Conservation (phyloP, 2,113 vertebrate species). For the Nothocercus julius region DNA sequence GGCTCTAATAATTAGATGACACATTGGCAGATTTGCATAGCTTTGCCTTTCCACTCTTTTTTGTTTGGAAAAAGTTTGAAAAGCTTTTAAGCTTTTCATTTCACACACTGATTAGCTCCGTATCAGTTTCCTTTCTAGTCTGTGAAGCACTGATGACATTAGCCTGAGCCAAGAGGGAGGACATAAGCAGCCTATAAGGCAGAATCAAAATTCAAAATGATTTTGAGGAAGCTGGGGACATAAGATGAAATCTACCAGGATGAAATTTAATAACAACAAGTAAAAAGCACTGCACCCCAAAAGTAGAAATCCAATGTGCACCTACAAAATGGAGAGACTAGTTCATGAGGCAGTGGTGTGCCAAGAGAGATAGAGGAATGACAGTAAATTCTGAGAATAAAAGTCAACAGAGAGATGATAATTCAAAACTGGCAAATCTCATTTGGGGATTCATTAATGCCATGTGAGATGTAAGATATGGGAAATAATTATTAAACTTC, state of each 20-base stretch:
- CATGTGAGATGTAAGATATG: neutral
- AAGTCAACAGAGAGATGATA: slow-evolving; percentile 4
- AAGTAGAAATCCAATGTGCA: slow-evolving; percentile 11
- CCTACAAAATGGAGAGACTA: slow-evolving; percentile 27
- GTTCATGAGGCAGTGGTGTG: neutral
- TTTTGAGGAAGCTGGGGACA: slow-evolving; percentile 32
- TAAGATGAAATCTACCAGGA: slow-evolving; percentile 36
- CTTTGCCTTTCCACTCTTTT: neutral
- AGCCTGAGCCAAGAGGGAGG: neutral
- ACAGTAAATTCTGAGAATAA: neutral
- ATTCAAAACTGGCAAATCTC: slow-evolving; percentile 5
- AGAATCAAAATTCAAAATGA: slow-evolving; percentile 37
- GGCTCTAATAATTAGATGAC: neutral
- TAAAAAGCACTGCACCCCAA: neutral
- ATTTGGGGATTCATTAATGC: neutral
- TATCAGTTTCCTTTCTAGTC: slow-evolving; percentile 28
- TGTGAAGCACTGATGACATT: slow-evolving; percentile 11
- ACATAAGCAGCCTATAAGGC: neutral
- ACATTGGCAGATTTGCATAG: neutral
- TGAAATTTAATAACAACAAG: slow-evolving; percentile 37
- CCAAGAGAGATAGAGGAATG: neutral
- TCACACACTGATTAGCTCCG: slow-evolving; percentile 20
- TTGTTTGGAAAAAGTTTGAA: neutral
- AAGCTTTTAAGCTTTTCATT: neutral
- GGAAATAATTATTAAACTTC: slow-evolving; percentile 19